These are phyloP conservation scores for Colletes collaris DNA, from an alignment of 2,888 invertebrate species.

Conservation along the genomic window DNA sequence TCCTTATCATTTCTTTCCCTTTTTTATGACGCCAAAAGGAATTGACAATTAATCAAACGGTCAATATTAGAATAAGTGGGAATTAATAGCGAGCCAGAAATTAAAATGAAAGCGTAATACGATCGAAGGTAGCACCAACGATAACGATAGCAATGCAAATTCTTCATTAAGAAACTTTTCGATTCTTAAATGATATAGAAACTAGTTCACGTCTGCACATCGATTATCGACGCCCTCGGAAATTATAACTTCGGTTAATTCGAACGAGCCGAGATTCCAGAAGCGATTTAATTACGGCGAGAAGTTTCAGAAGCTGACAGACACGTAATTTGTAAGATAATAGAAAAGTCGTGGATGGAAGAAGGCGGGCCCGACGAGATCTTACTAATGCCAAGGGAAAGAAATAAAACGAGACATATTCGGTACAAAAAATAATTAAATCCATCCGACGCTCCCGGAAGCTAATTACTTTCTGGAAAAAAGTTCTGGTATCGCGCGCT, in stretches of 20 bases:
- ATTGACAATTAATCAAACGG: too few relatives aligned
- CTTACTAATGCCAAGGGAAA: constrained; percentile 11
- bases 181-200: constrained; percentile 26
- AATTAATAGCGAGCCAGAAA: neutral
- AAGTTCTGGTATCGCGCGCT: neutral
- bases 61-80: neutral
- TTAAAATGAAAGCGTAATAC: neutral
- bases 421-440: constrained; percentile 27
- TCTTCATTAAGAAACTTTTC: constrained; percentile 23
- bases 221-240: constrained; percentile 51
- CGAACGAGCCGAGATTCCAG: constrained; percentile 56
- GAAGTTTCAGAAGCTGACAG: constrained; percentile 67
- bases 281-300: constrained; percentile 75
- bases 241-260: constrained; percentile 58
- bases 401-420: constrained; percentile 13
- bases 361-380: constrained; percentile 24
- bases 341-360: constrained; percentile 58
- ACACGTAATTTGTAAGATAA: constrained; percentile 62
- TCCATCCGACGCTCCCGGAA: constrained; percentile 16
- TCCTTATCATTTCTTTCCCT: too few relatives aligned
- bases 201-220: constrained; percentile 27
- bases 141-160: constrained; percentile 36
- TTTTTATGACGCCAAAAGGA: too few relatives aligned
- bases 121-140: neutral
- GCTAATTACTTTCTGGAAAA: neutral